Evolutionary conservation across 2,888 invertebrate species (phyloP).

Genomic region (Philhelius pedissequus): DNA sequence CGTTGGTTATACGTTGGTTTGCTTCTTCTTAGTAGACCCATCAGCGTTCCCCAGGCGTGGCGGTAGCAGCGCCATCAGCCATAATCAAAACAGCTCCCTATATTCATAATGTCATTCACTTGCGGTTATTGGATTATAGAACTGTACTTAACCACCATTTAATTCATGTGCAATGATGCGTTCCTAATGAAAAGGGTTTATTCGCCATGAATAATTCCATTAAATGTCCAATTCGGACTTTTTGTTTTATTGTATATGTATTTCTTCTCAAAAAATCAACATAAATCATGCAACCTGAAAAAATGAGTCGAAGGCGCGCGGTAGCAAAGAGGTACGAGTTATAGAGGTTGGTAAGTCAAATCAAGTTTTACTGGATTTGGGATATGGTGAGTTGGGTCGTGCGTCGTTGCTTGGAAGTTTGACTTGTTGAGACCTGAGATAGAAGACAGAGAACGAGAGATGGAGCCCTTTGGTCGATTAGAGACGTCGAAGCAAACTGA

Average conservation of each 20-base stretch:
- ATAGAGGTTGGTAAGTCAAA: constrained; percentile 3
- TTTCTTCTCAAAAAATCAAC: constrained; percentile 28
- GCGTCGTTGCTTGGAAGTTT: too few relatives aligned
- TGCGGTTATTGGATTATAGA: constrained; percentile 65
- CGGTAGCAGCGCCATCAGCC: background rate
- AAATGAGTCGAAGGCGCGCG: background rate
- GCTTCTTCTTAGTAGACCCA: background rate
- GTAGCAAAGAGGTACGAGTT: background rate
- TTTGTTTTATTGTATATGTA: background rate
- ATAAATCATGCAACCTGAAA: constrained; percentile 31
- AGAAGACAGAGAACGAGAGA: background rate
- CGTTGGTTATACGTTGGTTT: too few relatives aligned
- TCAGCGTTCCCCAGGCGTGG: background rate
- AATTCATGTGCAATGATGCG: constrained; percentile 59
- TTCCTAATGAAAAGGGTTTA: constrained; percentile 65
- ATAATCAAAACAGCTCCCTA: background rate
- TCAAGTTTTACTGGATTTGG: constrained; percentile 66
- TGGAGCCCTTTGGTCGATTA: constrained; percentile 20
- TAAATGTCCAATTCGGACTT: constrained; percentile 47
- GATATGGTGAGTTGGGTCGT: background rate
- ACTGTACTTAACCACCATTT: constrained; percentile 68
- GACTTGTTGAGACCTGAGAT: constrained; percentile 2
- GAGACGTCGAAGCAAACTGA: constrained; percentile 19
- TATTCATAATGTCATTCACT: constrained; percentile 62
- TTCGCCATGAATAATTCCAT: constrained; percentile 64